These are phyloP conservation scores for Apodemus agrarius DNA, from an alignment of 2,797 vertebrate species.

Conservation along the genomic window DNA sequence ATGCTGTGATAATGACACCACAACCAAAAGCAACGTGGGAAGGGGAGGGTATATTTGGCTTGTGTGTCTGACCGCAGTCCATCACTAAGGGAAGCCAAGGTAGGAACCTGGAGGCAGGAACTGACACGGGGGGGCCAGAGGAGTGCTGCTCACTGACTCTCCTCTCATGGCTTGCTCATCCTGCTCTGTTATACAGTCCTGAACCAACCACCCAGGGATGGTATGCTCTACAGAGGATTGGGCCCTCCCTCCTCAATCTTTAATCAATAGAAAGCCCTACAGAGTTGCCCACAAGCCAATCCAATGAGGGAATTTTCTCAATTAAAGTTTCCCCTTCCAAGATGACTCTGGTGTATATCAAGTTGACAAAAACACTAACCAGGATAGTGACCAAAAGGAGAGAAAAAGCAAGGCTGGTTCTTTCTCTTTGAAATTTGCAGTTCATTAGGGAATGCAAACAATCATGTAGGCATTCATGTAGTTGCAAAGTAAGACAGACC, in stretches of 20 bases:
- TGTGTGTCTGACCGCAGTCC: neutral
- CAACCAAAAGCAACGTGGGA: neutral
- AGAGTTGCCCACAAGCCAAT: neutral
- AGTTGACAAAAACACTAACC: neutral
- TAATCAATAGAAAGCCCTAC: no score
- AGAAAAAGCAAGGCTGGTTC: neutral
- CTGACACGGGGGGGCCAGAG: neutral
- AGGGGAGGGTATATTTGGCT: neutral
- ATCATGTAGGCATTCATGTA: no score
- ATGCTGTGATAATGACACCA: neutral
- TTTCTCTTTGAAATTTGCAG: neutral
- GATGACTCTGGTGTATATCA: neutral
- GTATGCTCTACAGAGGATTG: neutral
- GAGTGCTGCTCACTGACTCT: neutral
- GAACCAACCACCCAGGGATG: neutral
- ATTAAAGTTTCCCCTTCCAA: neutral
- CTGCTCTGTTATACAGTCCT: no score
- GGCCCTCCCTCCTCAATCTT: no score
- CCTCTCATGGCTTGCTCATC: no score
- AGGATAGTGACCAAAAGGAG: neutral
- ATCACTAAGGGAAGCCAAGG: neutral
- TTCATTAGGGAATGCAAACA: neutral
- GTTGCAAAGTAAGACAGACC: neutral
- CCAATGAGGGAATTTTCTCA: neutral
- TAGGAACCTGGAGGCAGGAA: neutral